Evolutionary conservation across 2,888 invertebrate genomes (phyloP).

Genomic region (Venustoraphidia nigricollis): DNA sequence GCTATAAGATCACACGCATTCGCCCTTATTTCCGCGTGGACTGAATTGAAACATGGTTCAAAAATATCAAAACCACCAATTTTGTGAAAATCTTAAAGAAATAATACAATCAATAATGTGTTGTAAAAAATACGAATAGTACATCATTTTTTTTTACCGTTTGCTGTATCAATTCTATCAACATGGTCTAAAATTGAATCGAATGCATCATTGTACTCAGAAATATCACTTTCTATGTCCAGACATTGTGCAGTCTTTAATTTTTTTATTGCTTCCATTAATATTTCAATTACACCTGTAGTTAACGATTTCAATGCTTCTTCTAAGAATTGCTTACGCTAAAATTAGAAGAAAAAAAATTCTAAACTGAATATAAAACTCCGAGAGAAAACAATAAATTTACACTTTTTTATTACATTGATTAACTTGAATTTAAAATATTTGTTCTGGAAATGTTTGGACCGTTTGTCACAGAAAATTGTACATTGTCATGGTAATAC

Average conservation of each 20-base stretch:
- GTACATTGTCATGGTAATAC: too few species aligned
- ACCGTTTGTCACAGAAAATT: slow-evolving; percentile 2
- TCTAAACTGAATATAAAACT: not conserved
- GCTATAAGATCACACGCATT: slow-evolving; percentile 55
- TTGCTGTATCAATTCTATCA: slow-evolving; percentile 65
- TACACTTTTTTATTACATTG: not conserved
- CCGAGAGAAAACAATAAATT: slow-evolving; percentile 1
- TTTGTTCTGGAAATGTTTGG: not conserved
- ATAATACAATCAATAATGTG: not conserved
- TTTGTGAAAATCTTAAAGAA: slow-evolving; percentile 57
- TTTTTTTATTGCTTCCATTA: slow-evolving; percentile 43
- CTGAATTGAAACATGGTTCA: slow-evolving; percentile 44
- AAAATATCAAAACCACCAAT: slow-evolving; percentile 69
- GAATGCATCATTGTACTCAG: slow-evolving; percentile 46
- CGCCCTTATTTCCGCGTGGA: slow-evolving; percentile 43
- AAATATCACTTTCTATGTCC: slow-evolving; percentile 33
- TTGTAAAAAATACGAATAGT: not conserved
- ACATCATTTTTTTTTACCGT: slow-evolving; percentile 34
- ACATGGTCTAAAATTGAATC: slow-evolving; percentile 49
- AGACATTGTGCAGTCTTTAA: slow-evolving; percentile 35
- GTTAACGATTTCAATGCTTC: slow-evolving; percentile 54
- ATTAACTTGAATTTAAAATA: not conserved
- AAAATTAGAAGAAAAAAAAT: slow-evolving; percentile 17
- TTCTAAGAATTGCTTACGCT: slow-evolving; percentile 56
- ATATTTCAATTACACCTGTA: slow-evolving; percentile 48